Conservation (phyloP, 2,113 vertebrate genomes). For the Tinamus guttatus region DNA sequence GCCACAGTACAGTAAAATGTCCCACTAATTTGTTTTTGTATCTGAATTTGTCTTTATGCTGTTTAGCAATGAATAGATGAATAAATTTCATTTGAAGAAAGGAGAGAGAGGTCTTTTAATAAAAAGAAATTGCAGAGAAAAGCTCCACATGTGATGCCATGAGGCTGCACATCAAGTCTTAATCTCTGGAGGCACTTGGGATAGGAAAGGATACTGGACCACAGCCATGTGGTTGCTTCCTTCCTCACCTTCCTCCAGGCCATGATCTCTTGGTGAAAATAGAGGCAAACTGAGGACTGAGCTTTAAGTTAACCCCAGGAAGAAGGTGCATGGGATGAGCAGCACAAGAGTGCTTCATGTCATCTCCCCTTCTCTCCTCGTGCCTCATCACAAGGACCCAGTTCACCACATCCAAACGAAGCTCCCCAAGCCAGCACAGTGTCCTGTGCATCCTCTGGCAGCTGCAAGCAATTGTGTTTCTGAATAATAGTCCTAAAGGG, state of each 20-base stretch:
- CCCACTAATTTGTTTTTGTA: neutral
- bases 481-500: neutral
- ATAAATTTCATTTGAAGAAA: neutral
- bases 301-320: neutral
- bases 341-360: neutral
- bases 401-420: neutral
- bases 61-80: neutral
- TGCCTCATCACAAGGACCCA: neutral
- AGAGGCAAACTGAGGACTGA: neutral
- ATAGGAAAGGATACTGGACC: neutral
- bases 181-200: neutral
- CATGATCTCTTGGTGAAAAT: neutral
- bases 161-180: neutral
- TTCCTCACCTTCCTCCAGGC: neutral
- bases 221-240: neutral
- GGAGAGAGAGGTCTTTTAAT: neutral
- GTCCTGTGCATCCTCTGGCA: neutral
- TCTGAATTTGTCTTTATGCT: neutral
- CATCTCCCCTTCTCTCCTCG: neutral
- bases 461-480: neutral
- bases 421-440: fast-evolving
- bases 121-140: neutral
- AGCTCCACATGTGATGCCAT: neutral
- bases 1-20: neutral
- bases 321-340: neutral